A percentile compares a stretch with the other conserved stretches of the same genome.
Evolutionary conservation across 2,888 invertebrate species (phyloP).

Genomic region (Pristionchus arcanus): DNA sequence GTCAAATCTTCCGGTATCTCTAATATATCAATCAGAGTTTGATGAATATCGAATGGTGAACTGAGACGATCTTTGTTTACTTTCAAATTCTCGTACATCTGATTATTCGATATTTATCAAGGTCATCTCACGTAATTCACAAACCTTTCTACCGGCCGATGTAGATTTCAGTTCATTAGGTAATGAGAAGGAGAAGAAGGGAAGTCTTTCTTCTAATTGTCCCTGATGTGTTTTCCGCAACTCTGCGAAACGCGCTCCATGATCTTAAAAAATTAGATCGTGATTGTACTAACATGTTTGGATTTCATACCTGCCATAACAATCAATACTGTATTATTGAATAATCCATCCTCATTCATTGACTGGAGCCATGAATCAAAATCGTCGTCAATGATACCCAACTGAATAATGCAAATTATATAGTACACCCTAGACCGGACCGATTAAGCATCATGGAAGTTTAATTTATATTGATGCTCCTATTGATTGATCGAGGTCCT

Average conservation of each 20-base stretch:
- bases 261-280: slow-evolving; percentile 87
- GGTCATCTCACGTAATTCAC: neutral
- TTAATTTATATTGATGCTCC: too few species aligned
- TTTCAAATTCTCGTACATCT: slow-evolving; percentile 21
- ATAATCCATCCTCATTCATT: slow-evolving; percentile 68
- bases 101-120: neutral
- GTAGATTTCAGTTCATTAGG: slow-evolving; percentile 6
- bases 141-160: neutral
- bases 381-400: slow-evolving; percentile 82
- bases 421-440: too few species aligned
- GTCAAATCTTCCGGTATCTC: neutral
- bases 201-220: slow-evolving; percentile 50
- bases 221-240: slow-evolving; percentile 57
- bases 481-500: too few species aligned
- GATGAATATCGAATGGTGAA: slow-evolving; percentile 50
- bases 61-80: slow-evolving; percentile 18
- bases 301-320: slow-evolving; percentile 81
- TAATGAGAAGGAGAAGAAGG: slow-evolving; percentile 22
- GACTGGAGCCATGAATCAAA: slow-evolving; percentile 65
- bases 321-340: slow-evolving; percentile 79
- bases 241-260: slow-evolving; percentile 53
- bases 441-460: too few species aligned
- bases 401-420: slow-evolving; percentile 79
- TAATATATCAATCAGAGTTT: slow-evolving; percentile 27
- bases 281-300: too few species aligned